Base-by-base conservation (phyloP, 2,888 invertebrate genomes). In the Biston stratarius region DNA sequence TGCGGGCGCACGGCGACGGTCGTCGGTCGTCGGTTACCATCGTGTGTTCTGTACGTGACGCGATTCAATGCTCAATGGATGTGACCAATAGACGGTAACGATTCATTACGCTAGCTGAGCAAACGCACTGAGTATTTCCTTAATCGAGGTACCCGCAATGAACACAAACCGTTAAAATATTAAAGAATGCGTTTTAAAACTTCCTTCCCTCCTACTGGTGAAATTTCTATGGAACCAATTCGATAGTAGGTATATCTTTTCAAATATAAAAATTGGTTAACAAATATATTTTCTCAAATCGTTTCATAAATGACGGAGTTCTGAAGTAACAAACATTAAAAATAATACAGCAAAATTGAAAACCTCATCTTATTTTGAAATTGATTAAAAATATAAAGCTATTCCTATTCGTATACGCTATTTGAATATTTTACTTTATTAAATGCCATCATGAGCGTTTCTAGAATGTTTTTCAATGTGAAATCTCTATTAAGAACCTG, bases 1-100 rank as follows among this genome's bases (percentile, higher is more conserved):
- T 68, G 75, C 64, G 70, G 72, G 38, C 53, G 53, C 53, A 36
- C 52, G 40, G 53, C 53, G 40, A 11, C 47, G 14, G 38, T 6
- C 40, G 47, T 45, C 33, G 24, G 44, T 24, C 36, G 47, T 48
- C 61, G 56, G 24, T 48, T 48, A 49, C 12, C 61, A 33, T 40
- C 40, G n/a, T 33, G n/a, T 49, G 57, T 53, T 55, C 52, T 40
- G 40, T 47, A 56, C 67, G 67, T 67, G 69, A 62, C 57, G 65
- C 72, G 67, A 73, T 69, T 74, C 72, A 65, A 73, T 73, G 72
- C 68, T 69, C 67, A 64, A 53, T 71, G 67, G 56, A 57, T 64
- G 67, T 72, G 75, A 72, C 66, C 72, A 68, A 73, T 70, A 68
- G 70, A 73, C 68, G 57, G 72, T 61, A 61, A 67, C 42, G 68